A percentile compares a stretch with the other conserved stretches of the same genome.
Conservation (phyloP, 2,797 vertebrate species). For the Podarcis lilfordi region DNA sequence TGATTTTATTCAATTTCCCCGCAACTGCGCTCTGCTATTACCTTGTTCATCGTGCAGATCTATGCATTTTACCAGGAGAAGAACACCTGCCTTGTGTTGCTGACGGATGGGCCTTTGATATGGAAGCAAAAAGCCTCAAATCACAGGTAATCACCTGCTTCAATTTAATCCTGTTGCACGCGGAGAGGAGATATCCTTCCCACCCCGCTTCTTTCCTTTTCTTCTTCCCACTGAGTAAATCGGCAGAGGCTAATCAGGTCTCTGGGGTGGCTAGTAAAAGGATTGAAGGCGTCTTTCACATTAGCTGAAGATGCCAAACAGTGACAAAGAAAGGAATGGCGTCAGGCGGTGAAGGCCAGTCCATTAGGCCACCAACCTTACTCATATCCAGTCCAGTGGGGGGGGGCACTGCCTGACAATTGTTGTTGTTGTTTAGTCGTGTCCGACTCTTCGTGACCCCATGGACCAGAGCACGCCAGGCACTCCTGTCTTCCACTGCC, state of each 20-base stretch:
- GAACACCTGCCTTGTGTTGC: slow-evolving; percentile 25
- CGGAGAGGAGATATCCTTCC: neutral
- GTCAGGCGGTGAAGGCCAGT: too few relatives aligned
- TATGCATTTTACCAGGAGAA: slow-evolving; percentile 25
- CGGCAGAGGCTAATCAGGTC: neutral
- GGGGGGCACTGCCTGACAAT: too few relatives aligned
- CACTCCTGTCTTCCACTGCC: too few relatives aligned
- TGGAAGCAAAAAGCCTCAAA: slow-evolving; percentile 14
- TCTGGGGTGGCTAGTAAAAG: neutral
- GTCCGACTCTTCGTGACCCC: too few relatives aligned
- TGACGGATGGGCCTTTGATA: neutral
- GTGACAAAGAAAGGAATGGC: neutral
- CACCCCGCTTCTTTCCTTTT: neutral
- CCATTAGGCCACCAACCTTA: too few relatives aligned
- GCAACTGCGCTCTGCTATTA: slow-evolving; percentile 18
- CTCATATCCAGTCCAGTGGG: too few relatives aligned
- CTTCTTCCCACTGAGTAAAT: neutral
- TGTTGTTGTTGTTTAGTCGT: too few relatives aligned
- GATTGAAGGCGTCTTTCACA: neutral
- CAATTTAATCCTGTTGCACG: slow-evolving; percentile 1
- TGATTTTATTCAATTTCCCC: slow-evolving; percentile 24
- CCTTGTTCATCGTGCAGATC: neutral
- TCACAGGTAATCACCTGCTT: slow-evolving; percentile 35
- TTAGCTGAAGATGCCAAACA: neutral
- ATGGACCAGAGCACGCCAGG: too few relatives aligned